Base-by-base conservation (phyloP, 2,113 vertebrate genomes). In the Leptodactylus fuscus region DNA sequence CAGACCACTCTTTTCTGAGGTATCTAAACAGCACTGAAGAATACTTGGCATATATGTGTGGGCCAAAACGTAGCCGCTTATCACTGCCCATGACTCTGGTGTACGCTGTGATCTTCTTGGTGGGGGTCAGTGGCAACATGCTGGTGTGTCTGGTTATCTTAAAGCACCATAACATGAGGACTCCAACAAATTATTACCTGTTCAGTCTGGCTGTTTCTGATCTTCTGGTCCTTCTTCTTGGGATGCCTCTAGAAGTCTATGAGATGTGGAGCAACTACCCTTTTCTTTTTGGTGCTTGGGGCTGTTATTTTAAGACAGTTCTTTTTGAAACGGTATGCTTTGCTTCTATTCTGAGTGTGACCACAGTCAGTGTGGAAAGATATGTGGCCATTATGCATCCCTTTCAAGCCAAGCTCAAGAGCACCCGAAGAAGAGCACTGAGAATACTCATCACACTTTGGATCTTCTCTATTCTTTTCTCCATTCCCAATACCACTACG, bases 231-330 rank as follows among this genome's bases (percentile, higher is more conserved):
- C 92, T 99, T 67, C 92, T 98, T 8, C 91, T 98, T 0, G 97
- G 97, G 11, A 97, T 99, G 97, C 97, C 98, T 0, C 90, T 99
- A 88, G 97, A 99, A 88, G 89, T 98, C 78, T 99, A 99, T 0
- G 98, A 99, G 90, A 95, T 99, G 94, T 99, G 97, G 97, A 94
- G 92, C 88, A 98, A 97, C 90, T 99, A 99, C 88, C 98, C 97
- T 0, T 99, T 98, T 89, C 93, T 98, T 41, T 88, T 99, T 0
- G 96, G 97, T 38, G 87, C 89, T 0, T 83, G 91, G 0, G 97
- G 97, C 60, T 99, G 98, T 94, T 97, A 97, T 90, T 96, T 99
- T 88, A 98, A 96, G 92, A 98, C 95, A 0, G 96, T 96, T 0
- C 93, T 99, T 20, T 96, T 99, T 0, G 97, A 99, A 93, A 98